A percentile compares a stretch with the other conserved stretches of the same genome.
Conservation (phyloP, 1,140 invertebrate genomes). For the Drosophila ercepeae region DNA sequence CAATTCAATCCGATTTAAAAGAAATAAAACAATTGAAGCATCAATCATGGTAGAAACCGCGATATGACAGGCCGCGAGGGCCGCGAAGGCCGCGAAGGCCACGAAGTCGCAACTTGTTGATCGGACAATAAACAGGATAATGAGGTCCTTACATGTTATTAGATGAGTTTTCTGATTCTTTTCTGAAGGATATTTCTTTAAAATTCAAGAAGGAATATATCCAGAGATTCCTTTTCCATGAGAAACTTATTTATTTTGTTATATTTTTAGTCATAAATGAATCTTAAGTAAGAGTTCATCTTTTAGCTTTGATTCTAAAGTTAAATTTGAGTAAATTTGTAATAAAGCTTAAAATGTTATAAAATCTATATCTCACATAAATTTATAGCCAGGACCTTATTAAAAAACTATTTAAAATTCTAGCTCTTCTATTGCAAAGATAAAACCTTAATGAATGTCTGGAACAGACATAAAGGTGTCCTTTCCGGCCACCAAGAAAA, state of each 20-base stretch:
- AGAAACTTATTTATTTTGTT: too few relatives aligned
- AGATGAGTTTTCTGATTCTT: too few relatives aligned
- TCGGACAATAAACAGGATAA: not conserved
- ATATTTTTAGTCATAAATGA: too few relatives aligned
- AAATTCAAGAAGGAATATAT: too few relatives aligned
- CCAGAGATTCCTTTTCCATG: too few relatives aligned
- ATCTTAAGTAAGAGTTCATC: too few relatives aligned
- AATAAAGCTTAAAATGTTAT: too few relatives aligned
- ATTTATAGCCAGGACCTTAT: not conserved
- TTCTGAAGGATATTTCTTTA: not conserved
- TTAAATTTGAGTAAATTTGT: too few relatives aligned
- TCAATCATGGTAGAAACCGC: slow-evolving; percentile 24
- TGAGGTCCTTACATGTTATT: too few relatives aligned
- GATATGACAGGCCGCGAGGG: slow-evolving; percentile 23
- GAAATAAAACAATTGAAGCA: slow-evolving; percentile 26
- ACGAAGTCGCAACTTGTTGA: not conserved
- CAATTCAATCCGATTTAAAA: slow-evolving; percentile 3
- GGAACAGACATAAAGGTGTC: not conserved
- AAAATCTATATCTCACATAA: too few relatives aligned
- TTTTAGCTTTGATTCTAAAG: too few relatives aligned
- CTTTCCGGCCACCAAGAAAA: not conserved
- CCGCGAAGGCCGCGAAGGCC: slow-evolving; percentile 2
- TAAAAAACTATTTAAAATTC: not conserved
- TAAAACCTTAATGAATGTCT: not conserved
- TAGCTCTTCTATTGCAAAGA: not conserved